Conservation (phyloP, 2,113 vertebrate genomes). For the Ochotona curzoniae region DNA sequence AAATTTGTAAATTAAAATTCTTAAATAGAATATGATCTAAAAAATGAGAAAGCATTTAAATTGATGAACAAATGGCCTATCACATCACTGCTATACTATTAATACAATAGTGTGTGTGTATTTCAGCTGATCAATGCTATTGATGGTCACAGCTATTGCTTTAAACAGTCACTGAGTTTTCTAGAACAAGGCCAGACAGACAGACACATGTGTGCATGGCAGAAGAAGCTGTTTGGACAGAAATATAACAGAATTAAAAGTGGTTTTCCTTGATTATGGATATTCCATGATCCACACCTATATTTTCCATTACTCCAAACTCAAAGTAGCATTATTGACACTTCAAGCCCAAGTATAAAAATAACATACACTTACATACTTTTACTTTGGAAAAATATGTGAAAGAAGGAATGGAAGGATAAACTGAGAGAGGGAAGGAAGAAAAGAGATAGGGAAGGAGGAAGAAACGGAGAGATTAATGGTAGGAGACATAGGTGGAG, state of each 20-base stretch:
- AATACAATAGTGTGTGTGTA: neutral
- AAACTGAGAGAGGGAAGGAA: neutral
- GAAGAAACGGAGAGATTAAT: neutral
- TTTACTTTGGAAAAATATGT: neutral
- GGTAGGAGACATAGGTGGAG: neutral
- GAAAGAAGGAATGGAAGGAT: neutral
- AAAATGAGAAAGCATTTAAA: neutral
- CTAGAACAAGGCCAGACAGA: conserved; percentile 13
- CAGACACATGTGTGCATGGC: neutral
- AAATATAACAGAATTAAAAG: neutral
- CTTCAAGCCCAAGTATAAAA: neutral
- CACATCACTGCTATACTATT: neutral
- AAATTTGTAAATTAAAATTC: too few species aligned
- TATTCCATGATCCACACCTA: neutral
- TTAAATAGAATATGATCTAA: neutral
- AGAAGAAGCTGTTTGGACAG: neutral
- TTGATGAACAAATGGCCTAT: neutral
- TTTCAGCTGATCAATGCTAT: neutral
- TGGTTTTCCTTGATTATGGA: neutral
- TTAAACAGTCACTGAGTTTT: neutral
- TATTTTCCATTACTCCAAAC: conserved; percentile 10
- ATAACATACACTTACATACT: neutral
- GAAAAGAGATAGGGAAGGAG: neutral
- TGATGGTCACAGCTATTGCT: neutral
- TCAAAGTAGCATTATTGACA: neutral